phyloP scores from a whole-genome alignment of 2,797 vertebrate species.

The Acipenser transmontanus region DNA sequence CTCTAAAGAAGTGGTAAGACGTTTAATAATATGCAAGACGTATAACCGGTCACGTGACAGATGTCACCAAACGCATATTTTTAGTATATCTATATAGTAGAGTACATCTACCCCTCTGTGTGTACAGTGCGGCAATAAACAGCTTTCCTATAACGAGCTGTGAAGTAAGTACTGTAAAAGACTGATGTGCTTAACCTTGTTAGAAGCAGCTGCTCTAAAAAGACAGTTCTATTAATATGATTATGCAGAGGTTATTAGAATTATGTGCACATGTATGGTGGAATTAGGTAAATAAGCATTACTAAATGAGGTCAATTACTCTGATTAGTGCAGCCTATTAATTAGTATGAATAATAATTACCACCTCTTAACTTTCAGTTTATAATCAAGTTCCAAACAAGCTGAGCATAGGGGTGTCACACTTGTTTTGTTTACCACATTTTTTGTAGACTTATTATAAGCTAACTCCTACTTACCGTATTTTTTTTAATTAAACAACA shows the following conservation, averaged over 20 bases:
- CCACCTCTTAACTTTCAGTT: constrained; percentile 12
- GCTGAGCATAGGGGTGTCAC: too few species aligned
- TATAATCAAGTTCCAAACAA: constrained; percentile 1
- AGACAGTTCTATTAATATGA: constrained; percentile 4
- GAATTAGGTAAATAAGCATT: constrained; percentile 6
- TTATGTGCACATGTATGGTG: background rate
- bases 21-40: too few species aligned
- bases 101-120: constrained; percentile 7
- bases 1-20: too few species aligned
- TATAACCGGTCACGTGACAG: too few species aligned
- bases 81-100: too few species aligned
- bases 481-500: too few species aligned
- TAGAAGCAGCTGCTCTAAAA: constrained; percentile 3
- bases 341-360: constrained; percentile 24
- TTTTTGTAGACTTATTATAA: too few species aligned
- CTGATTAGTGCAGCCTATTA: constrained; percentile 22
- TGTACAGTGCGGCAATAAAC: constrained; percentile 3
- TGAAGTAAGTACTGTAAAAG: background rate
- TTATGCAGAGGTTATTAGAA: background rate
- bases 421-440: too few species aligned
- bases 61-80: too few species aligned
- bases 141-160: constrained; percentile 1
- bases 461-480: too few species aligned
- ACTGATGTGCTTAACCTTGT: background rate
- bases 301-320: constrained; percentile 16